Percentiles rank a stretch among this genome's conserved stretches.
These are phyloP conservation scores for Hypanus sabinus DNA, from an alignment of 2,113 vertebrate species.

Conservation along the genomic window DNA sequence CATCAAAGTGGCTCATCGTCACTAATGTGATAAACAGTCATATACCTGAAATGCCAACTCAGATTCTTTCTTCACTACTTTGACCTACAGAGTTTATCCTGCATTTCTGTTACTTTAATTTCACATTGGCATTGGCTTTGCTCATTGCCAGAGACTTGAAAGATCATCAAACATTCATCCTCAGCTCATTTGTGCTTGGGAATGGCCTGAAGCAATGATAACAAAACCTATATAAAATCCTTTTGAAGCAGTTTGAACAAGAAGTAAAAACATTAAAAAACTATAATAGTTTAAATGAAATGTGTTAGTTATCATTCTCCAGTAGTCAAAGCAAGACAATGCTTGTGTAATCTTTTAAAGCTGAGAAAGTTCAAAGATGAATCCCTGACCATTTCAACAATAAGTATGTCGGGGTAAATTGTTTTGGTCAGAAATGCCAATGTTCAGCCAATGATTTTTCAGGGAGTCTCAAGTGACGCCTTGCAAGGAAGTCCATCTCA, in stretches of 20 bases:
- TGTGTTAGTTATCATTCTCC: neutral
- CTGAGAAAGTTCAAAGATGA: neutral
- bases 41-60: too few relatives aligned
- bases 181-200: neutral
- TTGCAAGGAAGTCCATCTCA: too few relatives aligned
- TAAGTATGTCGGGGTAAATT: too few relatives aligned
- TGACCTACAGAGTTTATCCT: too few relatives aligned
- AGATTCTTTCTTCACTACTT: too few relatives aligned
- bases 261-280: neutral
- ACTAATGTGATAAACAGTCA: too few relatives aligned
- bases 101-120: too few relatives aligned
- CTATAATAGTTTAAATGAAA: neutral
- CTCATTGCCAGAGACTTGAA: neutral
- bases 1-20: too few relatives aligned
- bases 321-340: neutral
- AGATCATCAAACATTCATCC: neutral
- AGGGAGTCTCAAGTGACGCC: too few relatives aligned
- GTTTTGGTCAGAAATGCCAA: too few relatives aligned
- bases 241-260: neutral
- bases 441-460: too few relatives aligned
- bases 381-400: neutral
- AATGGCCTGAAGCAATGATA: neutral
- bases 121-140: neutral
- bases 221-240: neutral
- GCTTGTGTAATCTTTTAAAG: neutral